Evolutionary conservation across 2,888 invertebrate genomes (phyloP), one percentile per base, ranked within the genome.

Genomic region (Trissoscelio sp.): DNA sequence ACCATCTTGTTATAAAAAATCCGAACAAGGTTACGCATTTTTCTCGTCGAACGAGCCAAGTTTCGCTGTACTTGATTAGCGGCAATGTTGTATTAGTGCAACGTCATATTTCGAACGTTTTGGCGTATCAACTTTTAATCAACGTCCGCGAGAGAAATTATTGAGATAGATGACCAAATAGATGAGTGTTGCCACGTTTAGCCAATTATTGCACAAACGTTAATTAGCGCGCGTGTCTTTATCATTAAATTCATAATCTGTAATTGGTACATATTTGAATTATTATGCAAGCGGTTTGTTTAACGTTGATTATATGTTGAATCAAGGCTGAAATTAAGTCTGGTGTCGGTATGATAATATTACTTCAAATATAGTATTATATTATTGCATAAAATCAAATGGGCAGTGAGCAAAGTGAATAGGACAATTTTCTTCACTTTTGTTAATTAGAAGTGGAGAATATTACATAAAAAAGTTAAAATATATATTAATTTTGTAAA

Each of bases 1-100:
- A 11, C 55, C 74, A 31, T 67, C 51, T 57, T 31, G 48, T 72
- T 57, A 31, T 34, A 62, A 62, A 74, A 66, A 66, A 57, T 57
- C 57, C 42, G 44, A 74, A 66, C 74, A 74, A 74, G 66, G 73
- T 58, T 73, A 62, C 62, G 53, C 42, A 73, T 53, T 73, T 73
- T 62, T 70, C 70, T 58, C 48, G 24, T 20, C 16, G 46, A 55
- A 18, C 69, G 34, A 44, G 28, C 46, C 3, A 37, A 42, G 37
- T 55, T 42, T 64, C 39, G 16, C 12, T 31, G 22, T 39, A 31
- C 53, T 53, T 31, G 28, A 28, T 31, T 16, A 20, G 14, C 5
- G 22, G 9, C 31, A 37, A 3, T 14, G 39, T 39, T 24, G n/a
- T 44, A 12, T 44, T 62, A 31, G 31, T 46, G 44, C 44, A 12